phyloP scores from a whole-genome alignment of 2,797 vertebrate species.

The Gobio occitaniae region DNA sequence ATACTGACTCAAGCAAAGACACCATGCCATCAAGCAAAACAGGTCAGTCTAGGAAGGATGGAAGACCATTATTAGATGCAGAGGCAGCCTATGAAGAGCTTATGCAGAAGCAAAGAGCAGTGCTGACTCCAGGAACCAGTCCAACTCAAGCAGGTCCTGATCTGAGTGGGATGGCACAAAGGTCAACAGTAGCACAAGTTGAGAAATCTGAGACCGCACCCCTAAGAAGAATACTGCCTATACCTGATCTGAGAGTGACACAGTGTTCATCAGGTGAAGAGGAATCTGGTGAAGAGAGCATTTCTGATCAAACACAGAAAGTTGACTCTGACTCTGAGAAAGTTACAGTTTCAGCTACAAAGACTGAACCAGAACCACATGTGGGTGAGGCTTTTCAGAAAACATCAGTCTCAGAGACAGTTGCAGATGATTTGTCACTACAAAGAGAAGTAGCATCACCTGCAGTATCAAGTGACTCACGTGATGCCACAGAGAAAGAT shows the following conservation, averaged over 20 bases:
- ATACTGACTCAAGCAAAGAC: conserved; percentile 83
- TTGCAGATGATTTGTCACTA: conserved; percentile 20
- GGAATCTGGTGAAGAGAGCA: conserved; percentile 90
- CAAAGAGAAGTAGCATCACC: conserved; percentile 29
- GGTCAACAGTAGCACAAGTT: conserved; percentile 66
- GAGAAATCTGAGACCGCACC: conserved; percentile 68
- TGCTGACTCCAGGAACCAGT: conserved; percentile 88
- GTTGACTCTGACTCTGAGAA: conserved; percentile 52
- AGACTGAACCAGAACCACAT: conserved; percentile 60
- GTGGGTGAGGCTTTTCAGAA: conserved; percentile 52
- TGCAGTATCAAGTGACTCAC: conserved; percentile 3
- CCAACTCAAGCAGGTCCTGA: conserved; percentile 81
- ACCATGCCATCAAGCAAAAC: conserved; percentile 77
- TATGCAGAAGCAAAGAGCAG: conserved; percentile 85
- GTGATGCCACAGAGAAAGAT: conserved; percentile 13
- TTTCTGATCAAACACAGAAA: conserved; percentile 78
- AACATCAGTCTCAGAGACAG: conserved; percentile 28
- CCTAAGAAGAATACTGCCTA: conserved; percentile 84
- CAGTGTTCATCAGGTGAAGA: conserved; percentile 95
- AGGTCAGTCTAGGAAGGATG: conserved; percentile 81
- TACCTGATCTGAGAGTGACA: conserved; percentile 97
- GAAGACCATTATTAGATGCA: conserved; percentile 89
- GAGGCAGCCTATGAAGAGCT: conserved; percentile 93
- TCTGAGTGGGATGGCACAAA: conserved; percentile 62
- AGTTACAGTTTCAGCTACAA: conserved; percentile 53